Percentiles rank a stretch among this genome's conserved stretches.
These are phyloP conservation scores for Chirona hameri DNA, from an alignment of 2,888 invertebrate genomes.

Conservation along the genomic window DNA sequence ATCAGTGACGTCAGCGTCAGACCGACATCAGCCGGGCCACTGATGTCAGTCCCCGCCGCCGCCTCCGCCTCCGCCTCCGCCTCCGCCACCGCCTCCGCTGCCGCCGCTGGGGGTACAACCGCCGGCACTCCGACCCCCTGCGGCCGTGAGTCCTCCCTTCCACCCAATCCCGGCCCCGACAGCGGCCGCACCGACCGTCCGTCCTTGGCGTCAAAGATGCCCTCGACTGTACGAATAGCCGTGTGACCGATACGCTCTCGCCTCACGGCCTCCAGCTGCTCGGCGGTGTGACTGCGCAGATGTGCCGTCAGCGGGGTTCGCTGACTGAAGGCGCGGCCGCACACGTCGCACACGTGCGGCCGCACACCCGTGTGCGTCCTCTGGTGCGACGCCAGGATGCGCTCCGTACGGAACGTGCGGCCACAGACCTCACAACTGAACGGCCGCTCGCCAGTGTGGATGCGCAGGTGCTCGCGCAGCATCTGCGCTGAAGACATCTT, in stretches of 20 bases:
- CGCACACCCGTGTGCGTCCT: not conserved
- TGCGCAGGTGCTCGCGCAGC: conserved; percentile 7
- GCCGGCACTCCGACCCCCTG: not conserved
- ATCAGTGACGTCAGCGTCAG: not conserved
- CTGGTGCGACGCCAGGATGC: not conserved
- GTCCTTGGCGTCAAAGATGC: not conserved
- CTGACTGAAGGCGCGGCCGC: conserved; percentile 4
- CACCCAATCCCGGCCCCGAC: not conserved
- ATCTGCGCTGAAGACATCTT: conserved; percentile 23
- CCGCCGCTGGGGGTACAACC: not conserved
- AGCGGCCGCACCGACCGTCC: not conserved
- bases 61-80: not conserved
- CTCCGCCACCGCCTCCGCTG: not conserved
- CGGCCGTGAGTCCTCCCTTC: not conserved
- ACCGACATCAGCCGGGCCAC: not conserved
- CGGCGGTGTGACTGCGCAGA: not conserved
- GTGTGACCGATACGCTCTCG: not conserved
- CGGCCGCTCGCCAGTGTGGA: conserved; percentile 11
- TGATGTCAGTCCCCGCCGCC: not conserved
- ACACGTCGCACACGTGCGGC: conserved; percentile 11
- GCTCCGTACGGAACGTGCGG: conserved; percentile 4
- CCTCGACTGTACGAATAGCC: not conserved
- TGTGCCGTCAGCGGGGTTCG: conserved; percentile 3
- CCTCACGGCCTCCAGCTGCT: not conserved
- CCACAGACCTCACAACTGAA: conserved; percentile 4